These are phyloP conservation scores for Episyrphus balteatus DNA, from an alignment of 1,140 invertebrate species.

Conservation along the genomic window DNA sequence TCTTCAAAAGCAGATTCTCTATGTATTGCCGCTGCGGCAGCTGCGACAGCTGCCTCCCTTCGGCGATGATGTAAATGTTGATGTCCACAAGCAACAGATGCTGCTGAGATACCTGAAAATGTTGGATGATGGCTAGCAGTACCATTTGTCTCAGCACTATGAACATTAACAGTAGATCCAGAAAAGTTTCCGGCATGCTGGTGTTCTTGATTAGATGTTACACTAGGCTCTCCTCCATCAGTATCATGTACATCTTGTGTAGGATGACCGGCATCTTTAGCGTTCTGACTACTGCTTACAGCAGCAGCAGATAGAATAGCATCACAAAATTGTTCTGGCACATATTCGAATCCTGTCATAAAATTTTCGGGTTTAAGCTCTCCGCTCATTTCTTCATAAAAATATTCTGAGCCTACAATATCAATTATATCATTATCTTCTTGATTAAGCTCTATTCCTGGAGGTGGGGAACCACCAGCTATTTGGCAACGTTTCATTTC, in stretches of 20 bases:
- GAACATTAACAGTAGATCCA: no score
- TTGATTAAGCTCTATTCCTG: conserved; percentile 31
- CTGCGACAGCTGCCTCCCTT: conserved; percentile 16
- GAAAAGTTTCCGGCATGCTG: no score
- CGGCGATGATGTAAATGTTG: no score
- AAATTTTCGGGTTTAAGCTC: conserved; percentile 33
- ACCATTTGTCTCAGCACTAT: no score
- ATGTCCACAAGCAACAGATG: no score
- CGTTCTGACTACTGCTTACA: conserved; percentile 21
- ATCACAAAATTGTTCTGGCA: conserved; percentile 33
- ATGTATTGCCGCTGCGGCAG: conserved; percentile 19
- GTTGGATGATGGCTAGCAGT: no score
- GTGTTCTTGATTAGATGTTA: no score
- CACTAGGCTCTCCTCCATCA: no score
- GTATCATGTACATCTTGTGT: no score
- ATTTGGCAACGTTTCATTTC: conserved; percentile 31
- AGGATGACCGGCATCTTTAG: no score
- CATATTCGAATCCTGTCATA: conserved; percentile 31
- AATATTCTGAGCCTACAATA: conserved; percentile 33
- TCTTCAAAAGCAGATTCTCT: conserved; percentile 29
- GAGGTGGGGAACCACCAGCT: conserved; percentile 29
- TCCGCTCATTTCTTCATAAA: conserved; percentile 34
- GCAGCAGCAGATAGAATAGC: conserved; percentile 30
- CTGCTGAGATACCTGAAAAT: no score
- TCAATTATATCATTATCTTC: conserved; percentile 35